Evolutionary conservation across 2,888 invertebrate species (phyloP), one percentile per base, ranked within the genome.

Genomic region (Apamea sordens): DNA sequence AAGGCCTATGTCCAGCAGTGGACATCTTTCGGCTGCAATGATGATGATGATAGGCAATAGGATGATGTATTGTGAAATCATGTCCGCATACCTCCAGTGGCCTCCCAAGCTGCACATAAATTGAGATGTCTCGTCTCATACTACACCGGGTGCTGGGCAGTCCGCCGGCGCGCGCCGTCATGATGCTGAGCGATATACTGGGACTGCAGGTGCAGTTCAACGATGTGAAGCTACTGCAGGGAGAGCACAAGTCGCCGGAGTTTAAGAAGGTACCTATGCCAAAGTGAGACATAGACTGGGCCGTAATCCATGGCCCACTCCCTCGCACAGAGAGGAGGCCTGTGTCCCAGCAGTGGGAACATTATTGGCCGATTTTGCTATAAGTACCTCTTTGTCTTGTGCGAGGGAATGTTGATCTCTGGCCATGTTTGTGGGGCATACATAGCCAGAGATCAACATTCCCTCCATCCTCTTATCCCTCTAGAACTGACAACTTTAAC

Each of bases 131-230:
- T 18, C 87, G 90, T 0, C 80, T 94, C 7, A 77, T 93, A 24
- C 86, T 94, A 2, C 88, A 92, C 85, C 90, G 91, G 6, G 90
- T 89, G 24, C 77, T 91, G 44, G 92, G 86, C 50, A 93, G 94
- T 68, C 93, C 94, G 24, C 92, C 94, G 7, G 89, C 92, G 7
- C 90, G 93, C 18, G 88, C 94, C 0, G 93, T 92, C 21, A 87
- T 91, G 88, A 93, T 93, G 93, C 87, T 93, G 65, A 89, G 83
- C 0, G 89, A 93, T 15, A 84, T 92, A 7, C 85, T 94, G 7
- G 86, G 89, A 0, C 82, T 93, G 36, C 77, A 89, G 71, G 36
- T 93, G 64, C 89, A 93, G 64, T 85, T 83, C 53, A 90, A 86
- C 50, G 91, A 93, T 11, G 89, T 93, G n/a, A 91, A 93, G 13